Percentiles rank a stretch among this genome's conserved stretches.
Conservation (phyloP, 2,888 invertebrate genomes). For the Diarsia rubi region DNA sequence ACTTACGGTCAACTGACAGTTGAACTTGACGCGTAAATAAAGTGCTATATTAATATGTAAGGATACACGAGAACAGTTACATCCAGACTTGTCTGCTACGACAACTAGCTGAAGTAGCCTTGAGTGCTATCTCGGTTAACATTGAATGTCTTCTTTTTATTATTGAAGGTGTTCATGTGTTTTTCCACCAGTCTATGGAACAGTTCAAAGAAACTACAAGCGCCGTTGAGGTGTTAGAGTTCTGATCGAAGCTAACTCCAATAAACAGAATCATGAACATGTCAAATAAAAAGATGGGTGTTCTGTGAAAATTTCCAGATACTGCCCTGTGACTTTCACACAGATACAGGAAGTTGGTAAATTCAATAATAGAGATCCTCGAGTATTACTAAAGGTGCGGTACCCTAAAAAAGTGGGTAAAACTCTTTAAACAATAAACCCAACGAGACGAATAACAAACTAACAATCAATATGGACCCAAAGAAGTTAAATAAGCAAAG, state of each 20-base stretch:
- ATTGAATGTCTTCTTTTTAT: neutral
- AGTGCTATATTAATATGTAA: neutral
- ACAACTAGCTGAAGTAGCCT: neutral
- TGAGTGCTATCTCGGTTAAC: neutral
- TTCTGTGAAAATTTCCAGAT: neutral
- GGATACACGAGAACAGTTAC: neutral
- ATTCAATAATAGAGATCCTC: neutral
- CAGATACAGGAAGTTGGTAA: neutral
- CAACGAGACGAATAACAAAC: neutral
- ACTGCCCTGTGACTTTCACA: neutral
- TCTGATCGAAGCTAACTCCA: neutral
- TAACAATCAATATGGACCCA: slow-evolving; percentile 13
- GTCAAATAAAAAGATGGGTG: too few species aligned
- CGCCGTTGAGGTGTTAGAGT: neutral
- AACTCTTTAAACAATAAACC: slow-evolving; percentile 3
- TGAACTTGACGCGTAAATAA: neutral
- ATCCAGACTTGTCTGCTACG: neutral
- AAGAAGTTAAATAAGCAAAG: slow-evolving; percentile 45
- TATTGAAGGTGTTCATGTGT: too few species aligned
- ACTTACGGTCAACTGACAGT: neutral
- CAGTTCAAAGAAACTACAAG: neutral
- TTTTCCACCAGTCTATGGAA: neutral
- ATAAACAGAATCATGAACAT: neutral
- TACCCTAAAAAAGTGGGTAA: neutral
- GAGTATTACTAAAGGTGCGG: neutral